phyloP scores from a whole-genome alignment of 2,113 vertebrate genomes.

The human region GRCh38 chr4:149632001-149632500 shows the following conservation, averaged over 20 bases:
- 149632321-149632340: neutral
- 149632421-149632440: constrained; percentile 44
- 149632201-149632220: neutral
- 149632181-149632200: neutral
- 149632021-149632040: neutral
- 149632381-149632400: constrained; percentile 5
- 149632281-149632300: neutral
- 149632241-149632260: neutral
- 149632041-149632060: neutral
- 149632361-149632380: constrained; percentile 41
- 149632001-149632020: neutral
- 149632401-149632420: constrained; percentile 41
- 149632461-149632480: constrained; percentile 33
- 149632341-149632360: neutral
- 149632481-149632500: constrained; percentile 61
- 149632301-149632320: neutral
- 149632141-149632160: neutral
- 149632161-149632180: neutral
- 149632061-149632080: neutral
- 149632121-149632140: neutral
- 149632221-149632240: neutral
- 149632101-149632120: neutral
- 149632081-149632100: neutral
- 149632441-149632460: constrained; percentile 46
- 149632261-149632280: neutral